Base-by-base conservation (phyloP, 2,797 vertebrate species). In the Micrastur ruficollis region DNA sequence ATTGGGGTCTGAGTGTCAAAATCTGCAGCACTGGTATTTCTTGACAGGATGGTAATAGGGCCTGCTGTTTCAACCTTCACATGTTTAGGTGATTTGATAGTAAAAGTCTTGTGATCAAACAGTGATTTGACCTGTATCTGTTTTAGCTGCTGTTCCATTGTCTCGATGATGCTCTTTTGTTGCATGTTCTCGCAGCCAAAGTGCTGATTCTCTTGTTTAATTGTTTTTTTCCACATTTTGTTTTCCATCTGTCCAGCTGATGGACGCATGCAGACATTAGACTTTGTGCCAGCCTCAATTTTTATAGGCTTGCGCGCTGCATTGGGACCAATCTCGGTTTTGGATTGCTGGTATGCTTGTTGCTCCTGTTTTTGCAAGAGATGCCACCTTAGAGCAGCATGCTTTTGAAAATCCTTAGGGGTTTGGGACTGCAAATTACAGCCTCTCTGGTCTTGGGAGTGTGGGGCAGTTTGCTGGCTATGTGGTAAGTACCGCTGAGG, bases 71-170 rank as follows among this genome's bases (percentile, higher is more conserved):
- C 99, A 70, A 99, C 98, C 95, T 99, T 99, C 68, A 99, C 97
- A 85, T 99, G 99, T 97, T 99, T 99, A 58, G 98, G 98, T 67
- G 99, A 98, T 97, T 98, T 99, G 68, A 99, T 97, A 78, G 98
- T 97, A 89, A 99, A 92, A 32, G 98, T 97, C 97, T 99, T 99
- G 92, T 98, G 99, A 95, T 99, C 99, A 98, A 99, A 99, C 61
- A 99, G 97, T 52, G 99, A 98, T 85, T 99, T 99, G 94, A 98
- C 98, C 97, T 99, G 98, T 97, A 99, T 99, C 95, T 99, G 99
- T 95, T 98, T 99, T 71, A 99, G 97, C 85, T 98, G 99, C 97
- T 99, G 99, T 97, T 99, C 99, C 99, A 99, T 99, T 85, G 99
- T 99, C 93, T 99, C 99, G 18, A 99, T 98, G 93, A 99, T 99